Percentiles rank a stretch among this genome's conserved stretches.
Conservation (phyloP, 2,888 invertebrate species). For the Invenusta paracnida region DNA sequence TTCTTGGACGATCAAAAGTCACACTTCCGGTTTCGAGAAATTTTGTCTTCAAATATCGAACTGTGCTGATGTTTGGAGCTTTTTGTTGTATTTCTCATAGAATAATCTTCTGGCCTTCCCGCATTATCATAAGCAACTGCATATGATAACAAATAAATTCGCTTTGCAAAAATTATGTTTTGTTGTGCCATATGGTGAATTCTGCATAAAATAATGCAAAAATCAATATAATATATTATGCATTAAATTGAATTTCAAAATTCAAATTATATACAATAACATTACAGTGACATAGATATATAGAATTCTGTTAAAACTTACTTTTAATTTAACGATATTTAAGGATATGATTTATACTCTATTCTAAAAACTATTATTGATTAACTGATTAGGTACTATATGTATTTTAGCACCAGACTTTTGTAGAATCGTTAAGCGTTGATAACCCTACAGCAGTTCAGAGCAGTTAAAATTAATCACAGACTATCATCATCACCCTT, state of each 20-base stretch:
- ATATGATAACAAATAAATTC: conserved; percentile 28
- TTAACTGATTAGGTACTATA: too few species aligned
- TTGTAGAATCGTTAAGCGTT: too few species aligned
- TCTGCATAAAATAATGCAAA: neutral
- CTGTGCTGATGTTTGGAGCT: conserved; percentile 31
- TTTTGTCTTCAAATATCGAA: conserved; percentile 20
- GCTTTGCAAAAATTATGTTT: conserved; percentile 24
- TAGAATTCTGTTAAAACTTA: neutral
- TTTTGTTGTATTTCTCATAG: conserved; percentile 28
- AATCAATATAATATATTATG: neutral
- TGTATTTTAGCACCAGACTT: too few species aligned
- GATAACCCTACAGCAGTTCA: too few species aligned
- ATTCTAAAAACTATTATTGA: too few species aligned
- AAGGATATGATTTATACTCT: too few species aligned
- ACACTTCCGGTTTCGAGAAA: conserved; percentile 34
- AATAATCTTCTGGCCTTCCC: conserved; percentile 5
- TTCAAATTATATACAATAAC: neutral
- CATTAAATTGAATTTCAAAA: neutral
- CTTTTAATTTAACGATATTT: too few species aligned
- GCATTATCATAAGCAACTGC: conserved; percentile 30
- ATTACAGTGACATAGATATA: neutral
- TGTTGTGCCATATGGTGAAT: conserved; percentile 21
- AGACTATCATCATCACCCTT: too few species aligned
- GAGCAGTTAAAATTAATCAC: too few species aligned
- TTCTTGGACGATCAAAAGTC: conserved; percentile 32